Evolutionary conservation across 2,888 invertebrate genomes (phyloP), one percentile per base, ranked within the genome.

Genomic region (Azorinus chamasolen): DNA sequence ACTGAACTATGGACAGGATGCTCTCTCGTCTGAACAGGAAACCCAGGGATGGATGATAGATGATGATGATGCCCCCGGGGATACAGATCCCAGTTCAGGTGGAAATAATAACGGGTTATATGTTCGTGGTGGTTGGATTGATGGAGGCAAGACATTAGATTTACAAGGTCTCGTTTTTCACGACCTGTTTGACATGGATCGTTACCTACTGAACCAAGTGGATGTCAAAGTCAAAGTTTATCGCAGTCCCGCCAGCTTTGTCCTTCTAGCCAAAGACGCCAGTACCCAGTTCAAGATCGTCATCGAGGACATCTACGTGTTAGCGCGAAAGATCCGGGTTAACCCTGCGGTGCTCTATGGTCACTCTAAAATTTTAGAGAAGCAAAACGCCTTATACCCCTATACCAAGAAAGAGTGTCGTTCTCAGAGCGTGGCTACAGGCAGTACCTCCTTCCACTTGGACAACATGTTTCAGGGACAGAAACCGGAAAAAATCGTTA

Each of bases 321-420:
- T 63, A 43, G 53, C 53, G 1, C 39, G 61, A 41, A 78, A 70
- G 64, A 25, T 79, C 12, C 57, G 59, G 41, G 71, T 77, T 12
- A 75, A 77, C 37, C 71, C 74, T 0, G 74, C 70, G 3, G 68
- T 81, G n/a, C 70, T 78, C 14, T 48, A 50, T 16, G 66, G 62
- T 18, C 71, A 77, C 10, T 54, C 48, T 0, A 53, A 76, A 57
- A 70, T 70, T 10, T 39, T 76, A 12, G 54, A 70, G 32, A 61
- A 50, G n/a, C 39, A 46, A 5, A 72, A 66, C 58, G 77, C 77
- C 1, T 25, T 57, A 6, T 72, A 72, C 27, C 63, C 63, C 1
- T 77, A 20, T 41, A 53, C 54, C 2, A 62, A 66, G 18, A 45
- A 51, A 14, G 74, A 74, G 8, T 50, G 48, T 16, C 48, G 54